Evolutionary conservation across 1,140 invertebrate genomes (phyloP).

Genomic region (Saccostrea cuccullata): DNA sequence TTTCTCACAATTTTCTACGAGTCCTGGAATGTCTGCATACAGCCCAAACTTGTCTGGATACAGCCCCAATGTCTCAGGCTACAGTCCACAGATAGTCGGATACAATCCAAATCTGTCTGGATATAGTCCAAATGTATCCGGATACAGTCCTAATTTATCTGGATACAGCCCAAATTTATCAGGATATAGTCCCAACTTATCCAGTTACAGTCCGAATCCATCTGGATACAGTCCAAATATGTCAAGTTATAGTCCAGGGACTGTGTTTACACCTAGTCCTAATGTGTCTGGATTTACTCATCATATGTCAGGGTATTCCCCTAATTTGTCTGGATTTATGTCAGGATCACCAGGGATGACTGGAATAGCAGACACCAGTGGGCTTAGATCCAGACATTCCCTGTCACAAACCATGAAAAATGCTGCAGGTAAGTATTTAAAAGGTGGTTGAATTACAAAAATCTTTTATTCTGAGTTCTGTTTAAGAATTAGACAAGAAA

Average conservation of each 20-base stretch:
- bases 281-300: conserved; percentile 51
- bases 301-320: conserved; percentile 32
- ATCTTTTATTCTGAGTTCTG: not conserved
- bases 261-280: conserved; percentile 25
- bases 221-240: conserved; percentile 35
- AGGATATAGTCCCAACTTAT: not conserved
- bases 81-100: not conserved
- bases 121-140: not conserved
- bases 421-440: conserved; percentile 42
- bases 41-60: conserved; percentile 10
- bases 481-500: too few relatives aligned
- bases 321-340: not conserved
- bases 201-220: not conserved
- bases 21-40: conserved; percentile 5
- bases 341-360: conserved; percentile 42
- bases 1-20: conserved; percentile 49
- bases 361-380: conserved; percentile 44
- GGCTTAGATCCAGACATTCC: conserved; percentile 40
- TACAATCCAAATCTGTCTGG: not conserved
- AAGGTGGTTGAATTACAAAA: not conserved
- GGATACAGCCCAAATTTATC: conserved; percentile 6
- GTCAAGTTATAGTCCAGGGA: conserved; percentile 26
- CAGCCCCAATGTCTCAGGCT: conserved; percentile 27
- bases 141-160: not conserved
- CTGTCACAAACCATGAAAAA: conserved; percentile 46